Conservation (phyloP, 2,888 invertebrate species). For the Punctoribates punctum region DNA sequence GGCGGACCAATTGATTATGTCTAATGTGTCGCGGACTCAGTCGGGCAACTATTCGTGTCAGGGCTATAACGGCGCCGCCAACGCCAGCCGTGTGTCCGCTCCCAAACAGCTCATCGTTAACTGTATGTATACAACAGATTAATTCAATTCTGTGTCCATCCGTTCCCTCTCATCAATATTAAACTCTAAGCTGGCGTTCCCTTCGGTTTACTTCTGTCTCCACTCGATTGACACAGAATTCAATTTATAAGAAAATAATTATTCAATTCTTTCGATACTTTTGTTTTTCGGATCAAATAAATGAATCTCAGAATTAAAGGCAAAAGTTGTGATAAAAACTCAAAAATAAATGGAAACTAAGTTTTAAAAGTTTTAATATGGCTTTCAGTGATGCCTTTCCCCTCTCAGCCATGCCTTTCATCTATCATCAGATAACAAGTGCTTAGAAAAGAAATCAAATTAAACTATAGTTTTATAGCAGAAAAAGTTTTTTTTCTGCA, state of each 20-base stretch:
- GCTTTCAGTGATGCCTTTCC: too few relatives aligned
- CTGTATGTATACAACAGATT: slow-evolving; percentile 61
- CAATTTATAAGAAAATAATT: background rate
- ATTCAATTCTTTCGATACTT: background rate
- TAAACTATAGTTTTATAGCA: too few relatives aligned
- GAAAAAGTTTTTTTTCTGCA: too few relatives aligned
- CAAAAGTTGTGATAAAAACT: background rate
- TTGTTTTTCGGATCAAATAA: background rate
- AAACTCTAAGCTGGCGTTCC: too few relatives aligned
- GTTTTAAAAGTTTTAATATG: background rate
- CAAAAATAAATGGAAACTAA: background rate
- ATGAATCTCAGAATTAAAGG: background rate
- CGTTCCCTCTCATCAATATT: too few relatives aligned
- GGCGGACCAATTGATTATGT: slow-evolving; percentile 35
- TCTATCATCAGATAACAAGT: too few relatives aligned
- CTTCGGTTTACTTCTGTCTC: too few relatives aligned
- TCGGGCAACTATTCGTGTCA: slow-evolving; percentile 89
- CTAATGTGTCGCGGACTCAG: slow-evolving; percentile 40
- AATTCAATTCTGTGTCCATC: background rate
- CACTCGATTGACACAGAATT: too few relatives aligned
- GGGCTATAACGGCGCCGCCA: slow-evolving; percentile 81
- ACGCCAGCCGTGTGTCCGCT: slow-evolving; percentile 70
- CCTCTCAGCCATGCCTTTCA: too few relatives aligned
- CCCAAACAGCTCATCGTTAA: slow-evolving; percentile 74
- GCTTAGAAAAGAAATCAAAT: too few relatives aligned